Percentiles rank a stretch among this genome's conserved stretches.
phyloP scores from a whole-genome alignment of 2,797 vertebrate genomes.

The Champsocephalus gunnari region DNA sequence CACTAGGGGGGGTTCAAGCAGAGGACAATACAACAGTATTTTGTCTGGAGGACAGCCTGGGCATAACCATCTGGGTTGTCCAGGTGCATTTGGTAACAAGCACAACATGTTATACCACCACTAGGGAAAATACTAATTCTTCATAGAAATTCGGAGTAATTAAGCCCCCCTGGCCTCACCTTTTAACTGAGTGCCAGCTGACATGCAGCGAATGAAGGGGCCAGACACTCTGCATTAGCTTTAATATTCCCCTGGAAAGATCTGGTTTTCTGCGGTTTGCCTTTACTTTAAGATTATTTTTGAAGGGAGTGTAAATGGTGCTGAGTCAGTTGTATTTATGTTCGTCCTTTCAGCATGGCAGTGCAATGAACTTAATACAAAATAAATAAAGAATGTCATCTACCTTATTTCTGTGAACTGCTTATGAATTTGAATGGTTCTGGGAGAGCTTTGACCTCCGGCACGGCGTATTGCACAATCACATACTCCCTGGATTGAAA shows the following conservation, averaged over 20 bases:
- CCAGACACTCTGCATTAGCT: conserved; percentile 34
- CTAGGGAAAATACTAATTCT: conserved; percentile 41
- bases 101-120: conserved; percentile 23
- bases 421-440: neutral
- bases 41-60: too few species aligned
- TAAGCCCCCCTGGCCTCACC: conserved; percentile 24
- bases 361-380: neutral
- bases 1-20: too few species aligned
- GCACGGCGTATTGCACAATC: too few species aligned
- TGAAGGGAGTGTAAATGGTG: neutral
- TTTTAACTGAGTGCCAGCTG: conserved; percentile 56
- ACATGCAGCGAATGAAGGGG: conserved; percentile 36
- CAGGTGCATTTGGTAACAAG: conserved; percentile 11
- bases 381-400: neutral
- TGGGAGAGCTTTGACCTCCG: too few species aligned
- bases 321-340: conserved; percentile 14
- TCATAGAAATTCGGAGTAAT: conserved; percentile 17
- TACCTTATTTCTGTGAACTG: neutral
- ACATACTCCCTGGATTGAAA: too few species aligned
- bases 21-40: too few species aligned
- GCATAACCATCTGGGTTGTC: neutral
- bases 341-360: conserved; percentile 14
- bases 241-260: conserved; percentile 47
- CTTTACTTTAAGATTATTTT: conserved; percentile 13
- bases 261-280: conserved; percentile 38